Evolutionary conservation across 2,113 vertebrate species (phyloP), one percentile per base, ranked within the genome.

Genomic region (Actenoides lindsayi): DNA sequence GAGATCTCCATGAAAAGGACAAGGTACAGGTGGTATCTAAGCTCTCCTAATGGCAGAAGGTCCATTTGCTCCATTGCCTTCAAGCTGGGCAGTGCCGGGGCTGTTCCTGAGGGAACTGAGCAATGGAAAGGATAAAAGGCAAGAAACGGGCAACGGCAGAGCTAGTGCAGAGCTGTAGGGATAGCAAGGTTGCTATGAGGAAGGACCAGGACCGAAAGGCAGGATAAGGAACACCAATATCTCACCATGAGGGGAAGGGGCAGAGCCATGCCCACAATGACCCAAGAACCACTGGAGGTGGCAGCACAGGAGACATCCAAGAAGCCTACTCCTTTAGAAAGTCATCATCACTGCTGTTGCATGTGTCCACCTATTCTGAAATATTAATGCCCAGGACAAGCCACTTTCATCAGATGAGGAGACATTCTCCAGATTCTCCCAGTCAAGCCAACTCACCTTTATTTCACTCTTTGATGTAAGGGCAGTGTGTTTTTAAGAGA

Each of bases 381-480:
- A 60, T 9, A 65, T 57, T 62, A 70, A 12, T 54, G 53, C 17
- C 65, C 42, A 84, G 53, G 41, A 69, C 16, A 84, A 92, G 41
- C 13, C 2, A 0, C 70, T 95, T 96, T 87, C 86, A 87, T 85
- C 89, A 83, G 57, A 46, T 42, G 81, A 96, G 63, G 30, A 84
- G 7, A 14, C 9, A 79, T 82, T 95, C 87, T 85, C 90, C 80
- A 94, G 37, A 71, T 75, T 89, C 69, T 89, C 65, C 83, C 50
- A 76, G 89, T 73, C 65, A 91, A 89, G 76, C 44, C 67, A 92
- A 81, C 65, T 91, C 69, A 68, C 70, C 50, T 91, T 89, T 84
- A 93, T 87, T 92, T 89, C 70, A 54, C 15, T 75, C 87, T 96
- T 94, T 97, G 95, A 96, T 91, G 69, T 79, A 42, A 93, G 35